Base-by-base conservation (phyloP, 1,140 invertebrate species). In the Scaptodrosophila lebanonensis region DNA sequence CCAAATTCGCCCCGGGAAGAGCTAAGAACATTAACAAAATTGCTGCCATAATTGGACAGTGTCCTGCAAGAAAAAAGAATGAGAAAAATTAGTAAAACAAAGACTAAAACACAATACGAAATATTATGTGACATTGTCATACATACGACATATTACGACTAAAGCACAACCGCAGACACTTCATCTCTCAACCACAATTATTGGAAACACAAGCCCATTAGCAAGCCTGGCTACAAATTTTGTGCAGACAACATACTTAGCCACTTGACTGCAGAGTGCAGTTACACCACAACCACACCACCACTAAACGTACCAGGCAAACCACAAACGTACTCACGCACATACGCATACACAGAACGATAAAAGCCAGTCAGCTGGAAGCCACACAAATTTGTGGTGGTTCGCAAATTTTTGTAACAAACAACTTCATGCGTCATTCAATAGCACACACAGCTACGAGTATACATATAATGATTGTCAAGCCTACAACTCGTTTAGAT, bases 361-460 rank as follows among this genome's bases (percentile, higher is more conserved):
- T 8, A 4, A 30, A 15, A 56, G 17, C 7, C 22, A 30, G n/a
- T 27, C 3, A 62, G 44, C 47, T 66, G 25, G 67, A 77, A 76
- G 72, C 72, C 73, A 56, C 33, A 77, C 72, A 76, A 77, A 65
- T 66, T 54, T 71, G 66, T 45, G 62, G 66, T 77, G 36, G 54
- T 42, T 58, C 25, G 39, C 43, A 64, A 64, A 43, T 58, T 68
- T 18, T 49, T 22, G 27, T 36, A 36, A 33, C 35, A 54, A 64
- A 48, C 20, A 48, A 39, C 52, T 39, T 39, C 20, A 47, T 66
- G 71, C 56, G 54, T 70, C 70, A 76, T 36, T 38, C 27, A 52
- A 61, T 16, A 20, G 38, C 38, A 42, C 3, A 30, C 52, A 65
- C n/a, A n/a, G 22, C 22, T 4, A 25, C 8, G 22, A 25, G 22